These are phyloP conservation scores for Oophaga pumilio DNA, from an alignment of 2,113 vertebrate genomes.

Conservation along the genomic window DNA sequence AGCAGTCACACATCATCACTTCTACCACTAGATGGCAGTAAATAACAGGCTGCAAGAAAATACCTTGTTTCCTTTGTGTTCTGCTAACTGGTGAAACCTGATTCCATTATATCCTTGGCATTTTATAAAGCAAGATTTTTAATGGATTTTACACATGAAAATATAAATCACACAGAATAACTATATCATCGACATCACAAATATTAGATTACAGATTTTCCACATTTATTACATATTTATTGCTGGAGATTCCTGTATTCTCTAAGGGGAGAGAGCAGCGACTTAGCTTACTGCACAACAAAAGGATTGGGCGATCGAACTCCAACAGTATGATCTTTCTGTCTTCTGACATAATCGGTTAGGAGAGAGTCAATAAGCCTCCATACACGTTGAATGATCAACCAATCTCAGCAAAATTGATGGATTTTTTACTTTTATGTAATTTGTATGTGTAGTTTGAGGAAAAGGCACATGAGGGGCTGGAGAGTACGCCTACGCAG, in stretches of 20 bases:
- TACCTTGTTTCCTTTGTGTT: background rate
- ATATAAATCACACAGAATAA: background rate
- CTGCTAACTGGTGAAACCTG: background rate
- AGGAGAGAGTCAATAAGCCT: too few species aligned
- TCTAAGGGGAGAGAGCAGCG: too few species aligned
- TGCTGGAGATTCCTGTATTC: too few species aligned
- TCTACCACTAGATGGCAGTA: conserved; percentile 2
- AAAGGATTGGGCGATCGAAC: too few species aligned
- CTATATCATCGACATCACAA: background rate
- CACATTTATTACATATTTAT: too few species aligned
- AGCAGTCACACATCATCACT: background rate
- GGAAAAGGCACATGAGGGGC: background rate
- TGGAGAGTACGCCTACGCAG: background rate
- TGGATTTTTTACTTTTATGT: too few species aligned
- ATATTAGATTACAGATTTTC: background rate
- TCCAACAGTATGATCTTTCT: too few species aligned
- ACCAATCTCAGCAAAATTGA: too few species aligned
- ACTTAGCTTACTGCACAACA: too few species aligned
- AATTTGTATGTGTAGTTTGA: too few species aligned
- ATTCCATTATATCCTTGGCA: background rate
- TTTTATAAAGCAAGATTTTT: background rate
- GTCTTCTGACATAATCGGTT: too few species aligned
- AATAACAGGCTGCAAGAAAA: background rate
- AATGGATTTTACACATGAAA: background rate
- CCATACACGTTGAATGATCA: too few species aligned